Base-by-base conservation (phyloP, 2,113 vertebrate species). In the Takifugu flavidus region DNA sequence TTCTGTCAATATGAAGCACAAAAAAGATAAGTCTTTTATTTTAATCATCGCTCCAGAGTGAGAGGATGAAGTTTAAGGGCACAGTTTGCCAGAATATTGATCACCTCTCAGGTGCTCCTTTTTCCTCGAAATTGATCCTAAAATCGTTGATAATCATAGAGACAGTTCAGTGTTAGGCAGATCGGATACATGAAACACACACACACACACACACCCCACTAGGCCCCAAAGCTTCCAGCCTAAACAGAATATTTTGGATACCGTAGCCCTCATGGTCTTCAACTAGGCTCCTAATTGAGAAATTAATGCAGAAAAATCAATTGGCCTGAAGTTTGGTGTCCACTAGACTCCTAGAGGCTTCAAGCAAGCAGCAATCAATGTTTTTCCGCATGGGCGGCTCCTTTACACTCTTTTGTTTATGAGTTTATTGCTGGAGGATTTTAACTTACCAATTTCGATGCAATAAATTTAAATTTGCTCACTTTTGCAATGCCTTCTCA, bases 221-320 rank as follows among this genome's bases (percentile, higher is more conserved):
- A 75, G 75, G 72, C 76, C 82, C 76, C 74, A 73, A 69, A 78
- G 79, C 79, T 63, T 66, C 34, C 34, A 39, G 5, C 7, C 34
- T 39, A 39, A 39, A 39, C 34, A 39, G 34, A 39, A 39, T 76
- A 78, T 74, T 79, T 62, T 56, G 65, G 34, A 47, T 14, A 65
- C 78, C 74, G 49, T 61, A 72, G 76, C 78, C 78, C 78, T 78
- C 34, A 46, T 73, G 71, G 81, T 81, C 72, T 62, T 71, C 62
- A 74, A 70, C 72, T 53, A 77, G 74, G 68, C 67, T 66, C 80
- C 78, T 89, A 87, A 90, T 90, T 90, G 86, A 88, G 79, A 90
- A 91, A 91, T 86, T 56, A 91, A 88, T 84, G 82, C 82, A 86
- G 81, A 74, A 89, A 90, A 91, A 90, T 90, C 86, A 83, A 90